These are phyloP conservation scores for Myodes glareolus DNA, from an alignment of 2,113 vertebrate genomes.

Conservation along the genomic window DNA sequence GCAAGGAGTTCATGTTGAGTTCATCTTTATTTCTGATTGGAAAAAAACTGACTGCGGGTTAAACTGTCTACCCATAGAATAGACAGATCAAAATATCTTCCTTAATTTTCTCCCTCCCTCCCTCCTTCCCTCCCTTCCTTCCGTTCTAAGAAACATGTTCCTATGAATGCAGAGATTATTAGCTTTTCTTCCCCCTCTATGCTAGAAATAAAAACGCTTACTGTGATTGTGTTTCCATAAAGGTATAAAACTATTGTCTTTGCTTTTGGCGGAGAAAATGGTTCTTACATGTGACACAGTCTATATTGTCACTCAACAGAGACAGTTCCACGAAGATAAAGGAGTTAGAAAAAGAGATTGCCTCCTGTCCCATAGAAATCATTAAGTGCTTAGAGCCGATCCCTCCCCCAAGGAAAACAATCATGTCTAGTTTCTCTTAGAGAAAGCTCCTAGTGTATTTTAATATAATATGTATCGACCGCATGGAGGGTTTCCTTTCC, in stretches of 20 bases:
- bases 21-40: constrained; percentile 85
- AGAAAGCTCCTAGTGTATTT: constrained; percentile 50
- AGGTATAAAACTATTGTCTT: not conserved
- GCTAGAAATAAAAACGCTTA: constrained; percentile 29
- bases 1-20: constrained; percentile 85
- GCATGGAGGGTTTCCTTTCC: not conserved
- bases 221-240: not conserved
- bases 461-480: constrained; percentile 26
- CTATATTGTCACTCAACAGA: not conserved
- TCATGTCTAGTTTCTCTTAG: constrained; percentile 41
- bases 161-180: not conserved
- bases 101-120: constrained; percentile 35
- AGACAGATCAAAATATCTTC: constrained; percentile 49
- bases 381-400: not conserved
- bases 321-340: constrained; percentile 31
- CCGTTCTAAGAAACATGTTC: constrained; percentile 44
- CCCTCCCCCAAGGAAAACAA: constrained; percentile 33
- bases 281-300: not conserved
- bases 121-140: not conserved
- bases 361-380: not conserved
- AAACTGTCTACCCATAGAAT: constrained; percentile 12
- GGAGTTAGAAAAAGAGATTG: not conserved
- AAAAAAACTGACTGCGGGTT: constrained; percentile 65
- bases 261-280: not conserved
- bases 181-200: not conserved